Evolutionary conservation across 2,113 vertebrate species (phyloP), one percentile per base, ranked within the genome.

Genomic region (Phrynosoma blainvillii): DNA sequence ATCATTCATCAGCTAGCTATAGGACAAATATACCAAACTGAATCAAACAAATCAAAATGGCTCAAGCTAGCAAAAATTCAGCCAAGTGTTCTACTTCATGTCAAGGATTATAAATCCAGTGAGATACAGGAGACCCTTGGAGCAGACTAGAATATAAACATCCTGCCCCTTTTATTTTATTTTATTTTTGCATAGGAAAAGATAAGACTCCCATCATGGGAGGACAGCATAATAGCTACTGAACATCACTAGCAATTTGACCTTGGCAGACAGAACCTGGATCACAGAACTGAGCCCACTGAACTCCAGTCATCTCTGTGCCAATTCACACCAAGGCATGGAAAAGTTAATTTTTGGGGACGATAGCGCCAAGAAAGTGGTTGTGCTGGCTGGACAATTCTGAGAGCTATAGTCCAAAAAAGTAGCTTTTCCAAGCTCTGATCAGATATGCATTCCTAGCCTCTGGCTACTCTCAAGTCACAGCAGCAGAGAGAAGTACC

Each of bases 1-100:
- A 65, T 65, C 54, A 75, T 82, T 82, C 40, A 87, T 65, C 79
- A 87, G 70, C 70, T 82, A 66, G 68, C 78, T 75, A 62, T n/a
- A 74, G 27, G 59, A 66, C 25, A 85, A 20, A 62, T 62, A 62
- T 62, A 14, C 13, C 18, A 62, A 62, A 74, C n/a, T 77, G 66
- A 66, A 23, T 36, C 82, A 77, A 88, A 77, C 62, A 66, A 40
- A 52, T 88, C 62, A 21, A 88, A 76, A 54, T 83, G 73, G 80
- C 3, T 83, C 42, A 68, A 66, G 59, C 42, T 32, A 68, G 59
- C 80, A 66, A 76, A 30, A 76, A 27, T 13, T 52, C 40, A 32
- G 56, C 71, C 79, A 87, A 65, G 27, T 76, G 73, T 65, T 32
- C 5, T 68, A 20, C 54, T 10, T 77, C 32, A 83, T 16, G 14